These are phyloP conservation scores for Pentalonia nigronervosa DNA, from an alignment of 1,140 invertebrate genomes.

Conservation along the genomic window DNA sequence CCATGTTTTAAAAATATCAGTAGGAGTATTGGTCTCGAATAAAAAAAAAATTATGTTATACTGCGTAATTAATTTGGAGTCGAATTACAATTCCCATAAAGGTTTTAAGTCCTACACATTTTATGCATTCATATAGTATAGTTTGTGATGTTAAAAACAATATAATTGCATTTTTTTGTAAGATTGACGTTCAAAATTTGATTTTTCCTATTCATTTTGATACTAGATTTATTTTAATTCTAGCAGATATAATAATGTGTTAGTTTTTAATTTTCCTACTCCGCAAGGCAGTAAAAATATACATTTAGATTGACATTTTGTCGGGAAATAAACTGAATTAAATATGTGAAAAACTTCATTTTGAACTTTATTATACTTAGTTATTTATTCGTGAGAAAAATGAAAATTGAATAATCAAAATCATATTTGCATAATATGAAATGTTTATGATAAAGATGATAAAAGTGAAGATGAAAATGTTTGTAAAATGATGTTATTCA, in stretches of 20 bases:
- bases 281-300: neutral
- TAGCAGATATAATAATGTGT: neutral
- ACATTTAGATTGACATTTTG: neutral
- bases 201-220: neutral
- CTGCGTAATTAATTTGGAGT: neutral
- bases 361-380: neutral
- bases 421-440: neutral
- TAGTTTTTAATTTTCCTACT: neutral
- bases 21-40: neutral
- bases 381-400: neutral
- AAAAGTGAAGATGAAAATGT: neutral
- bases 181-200: neutral
- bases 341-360: conserved; percentile 9
- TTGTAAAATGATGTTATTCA: neutral
- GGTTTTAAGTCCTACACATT: neutral
- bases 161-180: neutral
- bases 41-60: neutral
- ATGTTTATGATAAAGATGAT: neutral
- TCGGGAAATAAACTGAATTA: neutral
- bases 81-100: neutral
- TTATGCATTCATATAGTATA: neutral
- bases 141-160: neutral
- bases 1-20: neutral
- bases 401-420: neutral
- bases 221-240: neutral